Evolutionary conservation across 2,113 vertebrate species (phyloP).

Genomic region (Xiphorhynchus elegans): DNA sequence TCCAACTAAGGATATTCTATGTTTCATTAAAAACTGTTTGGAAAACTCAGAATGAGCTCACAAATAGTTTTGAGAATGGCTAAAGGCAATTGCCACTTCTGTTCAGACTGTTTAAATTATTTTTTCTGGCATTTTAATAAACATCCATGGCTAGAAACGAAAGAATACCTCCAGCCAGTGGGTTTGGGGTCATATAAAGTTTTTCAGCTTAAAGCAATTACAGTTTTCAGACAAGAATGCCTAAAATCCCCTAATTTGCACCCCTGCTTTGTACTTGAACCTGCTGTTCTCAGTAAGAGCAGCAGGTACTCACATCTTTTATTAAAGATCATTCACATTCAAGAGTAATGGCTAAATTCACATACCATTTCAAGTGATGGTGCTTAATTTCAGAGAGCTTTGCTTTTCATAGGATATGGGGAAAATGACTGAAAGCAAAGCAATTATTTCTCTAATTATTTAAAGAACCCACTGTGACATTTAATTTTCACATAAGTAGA

Average conservation of each 20-base stretch:
- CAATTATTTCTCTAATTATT: constrained; percentile 31
- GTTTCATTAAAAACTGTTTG: not conserved
- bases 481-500: constrained; percentile 45
- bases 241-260: not conserved
- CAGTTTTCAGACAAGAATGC: not conserved
- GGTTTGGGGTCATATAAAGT: not conserved
- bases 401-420: not conserved
- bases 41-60: not conserved
- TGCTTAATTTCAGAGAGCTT: not conserved
- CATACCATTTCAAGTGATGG: not conserved
- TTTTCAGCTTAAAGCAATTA: not conserved
- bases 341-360: not conserved
- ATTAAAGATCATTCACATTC: not conserved
- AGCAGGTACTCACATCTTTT: not conserved
- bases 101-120: not conserved
- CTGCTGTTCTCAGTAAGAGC: not conserved
- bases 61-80: not conserved
- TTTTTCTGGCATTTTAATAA: not conserved
- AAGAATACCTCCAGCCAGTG: not conserved
- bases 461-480: constrained; percentile 1
- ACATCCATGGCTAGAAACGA: not conserved
- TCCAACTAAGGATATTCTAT: not conserved
- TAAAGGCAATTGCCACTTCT: not conserved
- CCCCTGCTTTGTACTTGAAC: not conserved
- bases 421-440: not conserved